Percentiles rank a stretch among this genome's conserved stretches.
Evolutionary conservation across 2,797 vertebrate species (phyloP).

Genomic region (Cheirogaleus major): DNA sequence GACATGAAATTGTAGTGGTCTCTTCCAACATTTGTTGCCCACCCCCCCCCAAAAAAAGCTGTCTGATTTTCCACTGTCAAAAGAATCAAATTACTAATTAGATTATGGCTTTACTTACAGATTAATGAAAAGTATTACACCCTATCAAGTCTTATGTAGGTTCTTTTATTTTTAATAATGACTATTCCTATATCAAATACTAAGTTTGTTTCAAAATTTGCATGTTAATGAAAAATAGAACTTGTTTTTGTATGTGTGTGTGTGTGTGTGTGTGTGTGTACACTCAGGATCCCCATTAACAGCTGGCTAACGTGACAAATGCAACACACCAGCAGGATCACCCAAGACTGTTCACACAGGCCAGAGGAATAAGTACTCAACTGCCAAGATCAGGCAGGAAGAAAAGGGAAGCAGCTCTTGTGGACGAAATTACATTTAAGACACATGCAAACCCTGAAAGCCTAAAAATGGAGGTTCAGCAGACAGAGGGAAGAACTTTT

Average conservation of each 20-base stretch:
- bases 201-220: background rate
- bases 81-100: background rate
- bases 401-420: background rate
- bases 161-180: slow-evolving; percentile 25
- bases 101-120: background rate
- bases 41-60: background rate
- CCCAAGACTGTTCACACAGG: background rate
- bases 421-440: background rate
- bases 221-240: background rate
- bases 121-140: background rate
- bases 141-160: background rate
- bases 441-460: background rate
- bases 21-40: background rate
- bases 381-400: background rate
- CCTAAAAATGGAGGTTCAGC: background rate
- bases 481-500: background rate
- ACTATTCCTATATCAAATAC: background rate
- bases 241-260: background rate
- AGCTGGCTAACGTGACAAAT: background rate
- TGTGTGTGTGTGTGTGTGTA: background rate
- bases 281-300: background rate
- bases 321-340: background rate
- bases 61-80: background rate
- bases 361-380: background rate
- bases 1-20: background rate